Conservation (phyloP, 2,797 vertebrate species). For the Novumbra hubbsi region DNA sequence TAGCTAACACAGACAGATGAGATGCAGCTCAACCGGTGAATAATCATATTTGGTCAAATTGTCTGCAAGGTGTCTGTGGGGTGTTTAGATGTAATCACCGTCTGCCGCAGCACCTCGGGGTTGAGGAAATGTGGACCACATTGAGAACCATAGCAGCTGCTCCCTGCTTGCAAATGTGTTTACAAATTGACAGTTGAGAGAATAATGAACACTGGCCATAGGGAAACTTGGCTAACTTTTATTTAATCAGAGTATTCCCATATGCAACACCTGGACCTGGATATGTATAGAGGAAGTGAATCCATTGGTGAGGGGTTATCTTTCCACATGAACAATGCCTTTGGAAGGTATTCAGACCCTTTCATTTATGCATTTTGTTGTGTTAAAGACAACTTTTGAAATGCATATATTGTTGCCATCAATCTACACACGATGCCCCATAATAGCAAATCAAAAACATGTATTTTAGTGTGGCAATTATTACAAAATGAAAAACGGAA, state of each 20-base stretch:
- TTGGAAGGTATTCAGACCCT: no score
- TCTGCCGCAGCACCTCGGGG: conserved; percentile 29
- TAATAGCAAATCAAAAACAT: no score
- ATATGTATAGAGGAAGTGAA: conserved; percentile 7
- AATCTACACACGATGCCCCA: no score
- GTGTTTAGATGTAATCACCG: conserved; percentile 46
- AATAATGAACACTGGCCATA: conserved; percentile 46
- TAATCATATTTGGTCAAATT: not conserved
- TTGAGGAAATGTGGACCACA: conserved; percentile 27
- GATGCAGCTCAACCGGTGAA: not conserved
- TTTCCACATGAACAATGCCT: not conserved
- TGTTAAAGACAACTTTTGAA: no score
- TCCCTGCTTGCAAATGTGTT: conserved; percentile 43
- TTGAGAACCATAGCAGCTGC: conserved; percentile 48
- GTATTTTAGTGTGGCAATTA: no score
- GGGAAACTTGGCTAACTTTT: conserved; percentile 21
- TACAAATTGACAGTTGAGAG: conserved; percentile 41
- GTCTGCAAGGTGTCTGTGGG: not conserved
- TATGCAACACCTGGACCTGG: conserved; percentile 34
- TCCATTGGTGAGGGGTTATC: not conserved
- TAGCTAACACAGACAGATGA: not conserved
- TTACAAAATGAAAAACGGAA: no score
- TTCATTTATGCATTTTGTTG: no score
- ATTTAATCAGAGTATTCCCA: conserved; percentile 22
- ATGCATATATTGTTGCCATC: no score